Evolutionary conservation across 2,888 invertebrate genomes (phyloP).

Genomic region (Aphidius colemani): DNA sequence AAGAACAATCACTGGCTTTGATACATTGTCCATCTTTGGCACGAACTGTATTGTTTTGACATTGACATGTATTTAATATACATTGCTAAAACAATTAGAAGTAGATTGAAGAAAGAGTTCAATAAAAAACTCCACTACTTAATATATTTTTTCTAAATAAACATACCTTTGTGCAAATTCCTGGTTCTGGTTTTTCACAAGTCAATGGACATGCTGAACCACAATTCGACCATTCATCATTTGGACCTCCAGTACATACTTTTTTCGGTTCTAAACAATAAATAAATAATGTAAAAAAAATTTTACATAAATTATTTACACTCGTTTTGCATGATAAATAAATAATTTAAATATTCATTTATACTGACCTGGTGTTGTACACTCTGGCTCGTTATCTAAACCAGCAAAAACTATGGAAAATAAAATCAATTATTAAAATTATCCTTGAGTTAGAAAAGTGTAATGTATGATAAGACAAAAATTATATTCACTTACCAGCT

Average conservation of each 20-base stretch:
- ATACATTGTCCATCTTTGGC: constrained; percentile 2
- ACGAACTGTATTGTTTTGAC: constrained; percentile 7
- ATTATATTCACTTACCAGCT: too few relatives aligned
- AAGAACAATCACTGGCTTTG: not conserved
- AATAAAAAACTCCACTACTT: not conserved
- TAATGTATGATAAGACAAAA: too few relatives aligned
- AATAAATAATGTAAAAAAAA: too few relatives aligned
- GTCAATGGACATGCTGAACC: constrained; percentile 14
- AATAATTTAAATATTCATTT: too few relatives aligned
- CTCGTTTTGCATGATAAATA: too few relatives aligned
- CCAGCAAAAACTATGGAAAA: too few relatives aligned
- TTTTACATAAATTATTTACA: too few relatives aligned
- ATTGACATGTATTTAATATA: constrained; percentile 10
- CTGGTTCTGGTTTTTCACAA: not conserved
- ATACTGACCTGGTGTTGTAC: too few relatives aligned
- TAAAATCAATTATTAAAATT: too few relatives aligned
- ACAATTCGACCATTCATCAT: constrained; percentile 12
- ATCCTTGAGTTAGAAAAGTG: too few relatives aligned
- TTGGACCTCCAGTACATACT: constrained; percentile 8
- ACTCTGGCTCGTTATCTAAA: too few relatives aligned
- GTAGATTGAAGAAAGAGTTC: not conserved
- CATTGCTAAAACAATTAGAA: constrained; percentile 7
- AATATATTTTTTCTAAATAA: not conserved
- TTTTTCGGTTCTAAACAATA: too few relatives aligned
- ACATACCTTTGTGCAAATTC: not conserved